Evolutionary conservation across 2,113 vertebrate species (phyloP).

Genomic region (Lanius ludovicianus): DNA sequence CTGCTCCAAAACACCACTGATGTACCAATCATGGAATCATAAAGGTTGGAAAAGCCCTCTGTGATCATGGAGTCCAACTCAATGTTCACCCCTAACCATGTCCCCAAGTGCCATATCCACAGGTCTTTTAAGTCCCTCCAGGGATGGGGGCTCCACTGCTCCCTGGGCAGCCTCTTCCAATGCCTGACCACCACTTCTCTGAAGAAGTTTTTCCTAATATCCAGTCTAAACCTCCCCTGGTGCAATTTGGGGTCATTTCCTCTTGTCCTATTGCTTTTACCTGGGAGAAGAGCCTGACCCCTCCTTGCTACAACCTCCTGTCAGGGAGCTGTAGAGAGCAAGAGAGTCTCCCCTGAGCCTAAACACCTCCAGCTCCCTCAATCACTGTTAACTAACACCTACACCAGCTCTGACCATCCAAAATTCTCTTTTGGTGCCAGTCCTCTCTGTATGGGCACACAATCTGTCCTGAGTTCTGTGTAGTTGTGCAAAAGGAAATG

Average conservation of each 20-base stretch:
- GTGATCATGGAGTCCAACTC: background rate
- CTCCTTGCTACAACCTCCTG: background rate
- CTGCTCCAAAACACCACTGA: background rate
- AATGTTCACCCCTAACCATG: fast-evolving
- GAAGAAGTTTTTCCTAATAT: background rate
- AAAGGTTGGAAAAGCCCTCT: background rate
- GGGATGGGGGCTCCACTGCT: background rate
- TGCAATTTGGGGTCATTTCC: background rate
- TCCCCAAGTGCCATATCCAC: background rate
- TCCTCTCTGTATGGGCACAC: background rate
- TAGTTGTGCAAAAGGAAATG: background rate
- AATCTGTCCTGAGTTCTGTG: background rate
- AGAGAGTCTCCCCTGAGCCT: background rate
- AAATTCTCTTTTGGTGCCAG: background rate
- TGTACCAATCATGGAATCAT: fast-evolving
- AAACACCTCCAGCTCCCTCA: background rate
- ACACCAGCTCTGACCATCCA: background rate
- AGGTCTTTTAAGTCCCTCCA: too few relatives aligned
- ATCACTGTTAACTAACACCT: background rate
- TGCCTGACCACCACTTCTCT: background rate
- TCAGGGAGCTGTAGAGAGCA: background rate
- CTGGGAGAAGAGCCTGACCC: background rate
- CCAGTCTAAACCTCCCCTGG: background rate
- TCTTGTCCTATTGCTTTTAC: fast-evolving
- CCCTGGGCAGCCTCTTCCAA: background rate